A percentile compares a stretch with the other conserved stretches of the same genome.
Conservation (phyloP, 2,113 vertebrate species). For the Aldabrachelys gigantea region DNA sequence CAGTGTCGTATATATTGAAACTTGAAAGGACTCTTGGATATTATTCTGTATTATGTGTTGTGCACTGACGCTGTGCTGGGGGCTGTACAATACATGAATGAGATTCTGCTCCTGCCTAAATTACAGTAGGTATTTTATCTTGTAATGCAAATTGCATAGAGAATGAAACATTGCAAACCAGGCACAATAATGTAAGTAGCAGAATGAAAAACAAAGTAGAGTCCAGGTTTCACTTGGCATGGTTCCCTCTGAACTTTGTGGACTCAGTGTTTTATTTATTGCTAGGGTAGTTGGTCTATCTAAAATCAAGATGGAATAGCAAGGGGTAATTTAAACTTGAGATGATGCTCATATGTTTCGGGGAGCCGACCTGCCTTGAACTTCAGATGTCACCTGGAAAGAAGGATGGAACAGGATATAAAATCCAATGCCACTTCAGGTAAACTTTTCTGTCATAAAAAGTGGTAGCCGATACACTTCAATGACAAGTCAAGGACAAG, state of each 20-base stretch:
- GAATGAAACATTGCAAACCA: background rate
- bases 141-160: background rate
- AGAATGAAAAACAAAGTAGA: background rate
- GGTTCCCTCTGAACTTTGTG: background rate
- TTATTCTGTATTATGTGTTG: background rate
- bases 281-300: background rate
- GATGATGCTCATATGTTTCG: background rate
- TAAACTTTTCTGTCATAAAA: background rate
- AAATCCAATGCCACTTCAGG: background rate
- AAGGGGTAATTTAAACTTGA: background rate
- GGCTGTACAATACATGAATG: background rate
- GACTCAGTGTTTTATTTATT: background rate
- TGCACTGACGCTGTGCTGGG: background rate
- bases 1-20: background rate
- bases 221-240: background rate
- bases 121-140: background rate
- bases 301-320: background rate
- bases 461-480: too few species aligned
- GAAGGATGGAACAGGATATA: background rate
- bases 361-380: background rate
- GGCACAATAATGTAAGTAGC: background rate
- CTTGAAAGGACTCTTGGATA: background rate
- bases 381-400: background rate
- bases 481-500: slow-evolving; percentile 3
- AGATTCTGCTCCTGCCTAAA: background rate